Percentiles rank a stretch among this genome's conserved stretches.
Conservation (phyloP, 2,113 vertebrate species). For the Pristiophorus japonicus region DNA sequence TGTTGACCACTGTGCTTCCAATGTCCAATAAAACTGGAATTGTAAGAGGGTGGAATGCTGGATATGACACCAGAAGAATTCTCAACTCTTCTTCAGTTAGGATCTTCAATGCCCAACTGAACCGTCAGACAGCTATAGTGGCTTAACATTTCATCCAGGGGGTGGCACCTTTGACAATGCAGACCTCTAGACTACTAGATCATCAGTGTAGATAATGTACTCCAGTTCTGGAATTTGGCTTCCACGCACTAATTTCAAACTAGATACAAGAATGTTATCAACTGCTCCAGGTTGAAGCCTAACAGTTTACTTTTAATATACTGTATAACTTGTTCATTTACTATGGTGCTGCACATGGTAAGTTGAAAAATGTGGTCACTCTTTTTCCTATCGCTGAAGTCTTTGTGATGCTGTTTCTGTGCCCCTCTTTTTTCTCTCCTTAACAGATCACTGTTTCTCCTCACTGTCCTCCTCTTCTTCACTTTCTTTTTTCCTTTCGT, state of each 20-base stretch:
- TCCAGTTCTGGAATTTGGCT: background rate
- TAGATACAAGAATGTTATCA: background rate
- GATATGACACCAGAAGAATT: background rate
- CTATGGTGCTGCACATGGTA: background rate
- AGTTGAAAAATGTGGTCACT: background rate
- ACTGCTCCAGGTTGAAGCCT: background rate
- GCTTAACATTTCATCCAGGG: background rate
- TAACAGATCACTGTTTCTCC: background rate
- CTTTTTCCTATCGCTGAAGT: background rate
- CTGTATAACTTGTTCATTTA: background rate
- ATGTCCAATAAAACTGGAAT: background rate
- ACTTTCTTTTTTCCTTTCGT: background rate
- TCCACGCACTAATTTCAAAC: background rate
- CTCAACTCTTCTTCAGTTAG: background rate
- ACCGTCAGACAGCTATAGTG: background rate
- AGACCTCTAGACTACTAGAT: background rate
- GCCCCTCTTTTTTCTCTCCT: background rate
- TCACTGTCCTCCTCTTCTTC: background rate
- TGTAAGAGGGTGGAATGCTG: background rate
- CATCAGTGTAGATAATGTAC: background rate
- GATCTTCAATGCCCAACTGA: background rate
- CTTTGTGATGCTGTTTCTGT: background rate
- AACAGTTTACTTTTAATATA: background rate
- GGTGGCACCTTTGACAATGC: background rate
- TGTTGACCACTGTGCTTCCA: background rate